phyloP scores from a whole-genome alignment of 2,888 invertebrate genomes.

The Caenorhabditis macrosperma region DNA sequence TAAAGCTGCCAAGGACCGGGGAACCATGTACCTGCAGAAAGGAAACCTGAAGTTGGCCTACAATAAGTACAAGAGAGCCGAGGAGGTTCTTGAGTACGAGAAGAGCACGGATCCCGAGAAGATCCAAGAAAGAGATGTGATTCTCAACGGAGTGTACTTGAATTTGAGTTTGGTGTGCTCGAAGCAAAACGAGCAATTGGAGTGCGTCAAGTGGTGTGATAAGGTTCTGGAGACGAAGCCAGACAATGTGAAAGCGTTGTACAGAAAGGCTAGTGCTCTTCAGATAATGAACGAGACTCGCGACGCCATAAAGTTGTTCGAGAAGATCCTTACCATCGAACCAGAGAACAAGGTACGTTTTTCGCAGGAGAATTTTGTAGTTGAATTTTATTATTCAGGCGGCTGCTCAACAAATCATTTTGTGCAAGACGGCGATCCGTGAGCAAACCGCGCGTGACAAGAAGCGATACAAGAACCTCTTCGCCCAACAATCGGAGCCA shows the following conservation, averaged over 20 bases:
- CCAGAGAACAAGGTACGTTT: conserved; percentile 86
- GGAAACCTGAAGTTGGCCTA: conserved; percentile 85
- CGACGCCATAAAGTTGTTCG: conserved; percentile 87
- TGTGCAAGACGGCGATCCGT: conserved; percentile 86
- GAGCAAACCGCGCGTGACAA: conserved; percentile 87
- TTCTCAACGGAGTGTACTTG: conserved; percentile 73
- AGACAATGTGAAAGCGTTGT: conserved; percentile 91
- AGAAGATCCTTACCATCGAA: conserved; percentile 87
- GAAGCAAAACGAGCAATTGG: conserved; percentile 79
- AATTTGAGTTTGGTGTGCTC: conserved; percentile 80
- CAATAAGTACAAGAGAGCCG: conserved; percentile 90
- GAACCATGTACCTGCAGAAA: conserved; percentile 87
- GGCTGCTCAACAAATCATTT: conserved; percentile 81
- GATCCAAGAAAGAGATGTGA: conserved; percentile 64
- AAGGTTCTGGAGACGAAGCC: conserved; percentile 87
- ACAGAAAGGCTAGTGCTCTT: conserved; percentile 83
- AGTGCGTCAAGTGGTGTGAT: conserved; percentile 85
- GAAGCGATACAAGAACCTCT: conserved; percentile 93
- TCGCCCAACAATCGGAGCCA: conserved; percentile 85
- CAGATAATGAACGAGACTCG: conserved; percentile 85
- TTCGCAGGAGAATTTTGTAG: not conserved
- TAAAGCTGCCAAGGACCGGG: conserved; percentile 90
- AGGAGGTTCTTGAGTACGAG: conserved; percentile 84
- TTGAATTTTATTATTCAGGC: conserved; percentile 61
- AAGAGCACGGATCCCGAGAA: conserved; percentile 70